Evolutionary conservation across 2,113 vertebrate species (phyloP), one percentile per base, ranked within the genome.

Genomic region (Enhydra lutris): DNA sequence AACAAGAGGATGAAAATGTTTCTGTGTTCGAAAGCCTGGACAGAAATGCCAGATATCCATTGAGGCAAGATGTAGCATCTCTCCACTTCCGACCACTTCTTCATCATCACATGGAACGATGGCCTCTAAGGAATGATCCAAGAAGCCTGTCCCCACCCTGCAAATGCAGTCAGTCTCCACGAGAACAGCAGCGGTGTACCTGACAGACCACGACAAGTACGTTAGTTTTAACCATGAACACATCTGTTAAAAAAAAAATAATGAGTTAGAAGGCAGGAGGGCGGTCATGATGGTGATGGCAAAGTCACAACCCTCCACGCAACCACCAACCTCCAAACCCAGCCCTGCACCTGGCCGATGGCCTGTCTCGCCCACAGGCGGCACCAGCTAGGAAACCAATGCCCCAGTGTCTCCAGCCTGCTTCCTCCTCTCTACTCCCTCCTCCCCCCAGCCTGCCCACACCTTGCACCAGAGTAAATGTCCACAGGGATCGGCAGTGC

Each of bases 21-120:
- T 21, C 36, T 74, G 67, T 39, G 52, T 45, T 89, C 4, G 4
- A 29, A 52, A 89, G 67, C 86, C 24, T 9, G 50, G 69, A 14
- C 29, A 26, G 86, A 42, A 74, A 89, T 8, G 50, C 36, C 50
- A 29, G 50, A 4, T 39, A 12, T 13, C 24, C 26, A 55, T 13
- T 17, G 0, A 61, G 55, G 55, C 39, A 11, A 8, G 9, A 11
- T 2, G 4, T 4, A 17, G 18, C 36, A 0, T 13, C 42, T n/a
- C 31, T 26, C 57, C 14, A 34, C 21, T 14, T 15, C 39, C 7
- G 4, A 14, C 26, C 36, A 34, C 42, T 4, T 47, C 42, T 78
- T 7, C 1, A 7, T 3, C 13, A 1, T 26, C 31, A n/a, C 1
- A 11, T 6, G 57, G 73, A 36, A 29, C 9, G 4, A 9, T 5